Evolutionary conservation across 1,140 invertebrate genomes (phyloP), one percentile per base, ranked within the genome.

Genomic region (roundworm (Caenorhabditis elegans)): DNA sequence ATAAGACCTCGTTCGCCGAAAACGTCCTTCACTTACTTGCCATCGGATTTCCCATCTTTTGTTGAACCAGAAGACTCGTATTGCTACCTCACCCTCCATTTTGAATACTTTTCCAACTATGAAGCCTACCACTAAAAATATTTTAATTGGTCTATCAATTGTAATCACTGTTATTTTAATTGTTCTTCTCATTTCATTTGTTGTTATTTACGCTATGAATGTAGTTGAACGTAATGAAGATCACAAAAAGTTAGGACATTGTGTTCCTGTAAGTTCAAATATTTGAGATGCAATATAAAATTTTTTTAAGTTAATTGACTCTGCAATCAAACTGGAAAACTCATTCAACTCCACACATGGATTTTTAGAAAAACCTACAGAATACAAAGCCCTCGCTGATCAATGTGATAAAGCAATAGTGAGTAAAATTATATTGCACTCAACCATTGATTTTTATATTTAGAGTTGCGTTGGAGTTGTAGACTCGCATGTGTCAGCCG

Each of bases 1-100:
- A 70, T 70, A 70, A 31, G 60, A 70, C 34, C 34, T 43, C 22
- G n/a, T 70, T 70, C 60, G 34, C 60, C 60, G 19, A 36, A 70
- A 70, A 70, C 60, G 60, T 39, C 60, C 60, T 70, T 60, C 49
- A 53, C n/a, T 53, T 22, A 60, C 0, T n/a, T 70, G 60, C 34
- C 60, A 39, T 39, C 31, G 60, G 34, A 70, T 36, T 22, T 1
- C 34, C 26, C 60, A 8, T 43, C 60, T 19, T 24, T 19, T 31
- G 13, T 28, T 22, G n/a, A 36, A 31, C 13, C 3, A 24, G 13
- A 11, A 26, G n/a, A n/a, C n/a, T n/a, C n/a, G n/a, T n/a, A n/a
- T n/a, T n/a, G n/a, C 49, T n/a, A 26, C 10, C 19, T 60, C 28
- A 31, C 28, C 22, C 60, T 31, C 24, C 22, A 6, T 26, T 39